Evolutionary conservation across 1,140 invertebrate species (phyloP).

Genomic region (Drosophila ananassae): DNA sequence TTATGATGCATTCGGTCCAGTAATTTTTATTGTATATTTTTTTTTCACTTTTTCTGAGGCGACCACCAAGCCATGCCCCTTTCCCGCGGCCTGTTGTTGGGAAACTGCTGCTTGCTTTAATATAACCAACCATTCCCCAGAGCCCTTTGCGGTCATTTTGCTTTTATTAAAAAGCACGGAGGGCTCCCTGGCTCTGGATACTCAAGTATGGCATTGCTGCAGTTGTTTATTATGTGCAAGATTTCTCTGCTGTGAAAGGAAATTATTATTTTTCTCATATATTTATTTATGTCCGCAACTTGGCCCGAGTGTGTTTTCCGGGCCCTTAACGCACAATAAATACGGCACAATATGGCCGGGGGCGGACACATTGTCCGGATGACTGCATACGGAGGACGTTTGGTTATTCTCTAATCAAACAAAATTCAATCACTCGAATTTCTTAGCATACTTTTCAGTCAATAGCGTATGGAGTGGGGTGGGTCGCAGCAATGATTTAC

Average conservation of each 20-base stretch:
- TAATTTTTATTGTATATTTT: slow-evolving; percentile 83
- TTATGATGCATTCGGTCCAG: slow-evolving; percentile 81
- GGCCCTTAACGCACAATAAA: slow-evolving; percentile 49
- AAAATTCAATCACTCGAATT: slow-evolving; percentile 56
- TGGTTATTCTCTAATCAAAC: slow-evolving; percentile 50
- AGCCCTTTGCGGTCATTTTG: slow-evolving; percentile 72
- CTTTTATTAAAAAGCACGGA: slow-evolving; percentile 72
- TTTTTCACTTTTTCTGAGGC: slow-evolving; percentile 40
- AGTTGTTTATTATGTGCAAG: slow-evolving; percentile 79
- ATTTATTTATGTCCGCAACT: slow-evolving; percentile 26
- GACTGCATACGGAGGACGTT: slow-evolving; percentile 15
- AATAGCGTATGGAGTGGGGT: neutral
- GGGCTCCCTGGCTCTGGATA: slow-evolving; percentile 8
- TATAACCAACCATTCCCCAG: slow-evolving; percentile 60
- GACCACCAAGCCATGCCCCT: neutral
- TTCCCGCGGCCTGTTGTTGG: slow-evolving; percentile 34
- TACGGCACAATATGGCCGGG: slow-evolving; percentile 48
- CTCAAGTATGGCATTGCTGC: slow-evolving; percentile 51
- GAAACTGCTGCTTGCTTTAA: slow-evolving; percentile 59
- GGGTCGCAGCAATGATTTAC: slow-evolving; percentile 16
- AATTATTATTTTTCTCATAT: slow-evolving; percentile 60
- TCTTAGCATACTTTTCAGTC: slow-evolving; percentile 39
- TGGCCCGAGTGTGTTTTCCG: slow-evolving; percentile 14
- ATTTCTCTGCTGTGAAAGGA: slow-evolving; percentile 54
- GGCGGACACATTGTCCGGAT: slow-evolving; percentile 37